A percentile compares a stretch with the other conserved stretches of the same genome.
phyloP scores from a whole-genome alignment of 1,140 invertebrate genomes.

The Temnothorax nylanderi region DNA sequence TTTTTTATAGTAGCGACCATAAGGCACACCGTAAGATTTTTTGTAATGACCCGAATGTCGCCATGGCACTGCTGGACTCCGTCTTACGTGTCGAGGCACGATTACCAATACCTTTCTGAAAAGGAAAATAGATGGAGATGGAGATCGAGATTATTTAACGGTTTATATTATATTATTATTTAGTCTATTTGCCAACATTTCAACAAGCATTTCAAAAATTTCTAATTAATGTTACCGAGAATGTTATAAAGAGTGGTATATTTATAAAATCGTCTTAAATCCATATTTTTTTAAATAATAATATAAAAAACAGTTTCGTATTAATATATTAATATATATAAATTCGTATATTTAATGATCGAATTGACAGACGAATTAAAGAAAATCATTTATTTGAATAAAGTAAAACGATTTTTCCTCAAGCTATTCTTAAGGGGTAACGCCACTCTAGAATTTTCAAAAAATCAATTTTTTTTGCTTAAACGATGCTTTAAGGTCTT shows the following conservation, averaged over 20 bases:
- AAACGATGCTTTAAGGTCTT: too few relatives aligned
- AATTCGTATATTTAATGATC: too few relatives aligned
- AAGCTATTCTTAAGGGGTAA: too few relatives aligned
- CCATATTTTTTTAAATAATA: background rate
- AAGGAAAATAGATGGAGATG: background rate
- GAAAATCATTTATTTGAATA: too few relatives aligned
- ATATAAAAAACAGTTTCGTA: too few relatives aligned
- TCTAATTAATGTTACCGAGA: background rate
- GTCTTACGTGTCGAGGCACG: constrained; percentile 74
- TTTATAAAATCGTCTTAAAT: background rate
- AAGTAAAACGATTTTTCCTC: too few relatives aligned
- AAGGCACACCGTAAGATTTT: constrained; percentile 32
- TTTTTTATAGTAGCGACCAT: constrained; percentile 24
- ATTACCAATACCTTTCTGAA: constrained; percentile 77
- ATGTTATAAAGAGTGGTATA: background rate
- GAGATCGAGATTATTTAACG: background rate
- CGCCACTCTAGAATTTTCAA: too few relatives aligned
- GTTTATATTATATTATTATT: background rate
- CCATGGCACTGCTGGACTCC: constrained; percentile 69
- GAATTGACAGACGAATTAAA: too few relatives aligned
- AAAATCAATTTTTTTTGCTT: too few relatives aligned
- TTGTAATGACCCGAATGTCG: constrained; percentile 35
- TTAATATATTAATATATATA: too few relatives aligned
- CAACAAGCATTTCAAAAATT: background rate
- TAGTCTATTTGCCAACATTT: background rate